Conservation (phyloP, 2,113 vertebrate genomes). For the Hiodon tergisus region DNA sequence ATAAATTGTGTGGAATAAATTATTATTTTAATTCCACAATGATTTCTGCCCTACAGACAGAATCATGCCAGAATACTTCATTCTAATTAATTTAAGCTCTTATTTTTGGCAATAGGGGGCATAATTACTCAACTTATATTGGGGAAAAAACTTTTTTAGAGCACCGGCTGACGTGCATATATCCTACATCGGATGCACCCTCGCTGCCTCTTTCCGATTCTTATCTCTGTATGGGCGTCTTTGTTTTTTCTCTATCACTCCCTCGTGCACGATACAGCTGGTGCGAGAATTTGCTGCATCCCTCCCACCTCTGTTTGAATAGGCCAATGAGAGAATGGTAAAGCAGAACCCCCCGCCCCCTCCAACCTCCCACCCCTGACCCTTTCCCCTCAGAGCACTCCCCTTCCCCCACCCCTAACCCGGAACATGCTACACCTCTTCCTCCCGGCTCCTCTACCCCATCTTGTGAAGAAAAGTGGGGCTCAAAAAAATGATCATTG, state of each 20-base stretch:
- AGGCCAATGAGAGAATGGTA: slow-evolving; percentile 2
- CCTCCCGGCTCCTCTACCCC: background rate
- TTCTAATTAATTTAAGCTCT: too few species aligned
- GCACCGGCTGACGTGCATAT: too few species aligned
- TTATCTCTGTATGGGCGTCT: background rate
- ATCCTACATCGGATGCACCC: background rate
- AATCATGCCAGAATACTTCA: too few species aligned
- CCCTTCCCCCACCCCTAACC: slow-evolving; percentile 10
- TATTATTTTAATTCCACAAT: too few species aligned
- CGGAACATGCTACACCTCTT: background rate
- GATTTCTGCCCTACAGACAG: too few species aligned
- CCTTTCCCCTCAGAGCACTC: background rate
- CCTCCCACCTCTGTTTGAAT: slow-evolving; percentile 20
- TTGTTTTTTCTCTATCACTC: background rate
- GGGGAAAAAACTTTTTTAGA: too few species aligned
- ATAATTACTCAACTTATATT: too few species aligned
- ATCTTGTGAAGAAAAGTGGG: background rate
- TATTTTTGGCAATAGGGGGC: too few species aligned
- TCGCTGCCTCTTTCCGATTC: background rate
- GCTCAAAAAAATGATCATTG: background rate
- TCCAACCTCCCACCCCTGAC: background rate
- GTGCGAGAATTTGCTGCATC: background rate
- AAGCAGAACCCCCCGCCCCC: background rate
- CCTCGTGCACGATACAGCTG: background rate
- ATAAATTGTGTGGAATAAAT: too few species aligned